Percentiles rank a stretch among this genome's conserved stretches.
Conservation (phyloP, 2,797 vertebrate genomes). For the Cephalopachus bancanus region DNA sequence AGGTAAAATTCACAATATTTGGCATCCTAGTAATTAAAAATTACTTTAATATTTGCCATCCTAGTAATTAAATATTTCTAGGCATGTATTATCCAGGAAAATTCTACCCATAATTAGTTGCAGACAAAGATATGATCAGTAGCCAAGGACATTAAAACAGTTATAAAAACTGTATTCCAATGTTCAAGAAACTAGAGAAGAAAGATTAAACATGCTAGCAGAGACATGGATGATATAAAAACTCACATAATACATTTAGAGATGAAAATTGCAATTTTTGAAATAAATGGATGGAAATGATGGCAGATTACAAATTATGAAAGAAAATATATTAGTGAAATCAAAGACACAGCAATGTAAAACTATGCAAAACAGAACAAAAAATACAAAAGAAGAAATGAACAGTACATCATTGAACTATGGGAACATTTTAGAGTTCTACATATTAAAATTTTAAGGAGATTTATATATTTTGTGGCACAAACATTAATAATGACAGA, state of each 20-base stretch:
- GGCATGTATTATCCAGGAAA: background rate
- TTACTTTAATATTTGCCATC: background rate
- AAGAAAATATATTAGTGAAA: background rate
- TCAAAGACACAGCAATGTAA: background rate
- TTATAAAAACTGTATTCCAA: background rate
- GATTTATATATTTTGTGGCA: background rate
- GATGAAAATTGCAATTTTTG: background rate
- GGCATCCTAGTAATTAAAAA: background rate
- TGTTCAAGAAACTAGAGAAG: background rate
- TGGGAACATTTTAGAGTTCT: background rate
- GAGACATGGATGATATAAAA: background rate
- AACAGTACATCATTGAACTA: background rate
- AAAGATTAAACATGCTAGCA: background rate
- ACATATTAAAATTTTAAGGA: background rate
- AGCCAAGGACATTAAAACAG: background rate
- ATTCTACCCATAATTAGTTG: background rate
- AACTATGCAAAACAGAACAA: background rate
- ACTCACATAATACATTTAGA: background rate
- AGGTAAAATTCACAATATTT: background rate
- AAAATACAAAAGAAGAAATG: background rate
- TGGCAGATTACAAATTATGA: background rate
- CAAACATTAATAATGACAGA: background rate
- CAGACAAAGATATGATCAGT: background rate
- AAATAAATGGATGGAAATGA: background rate
- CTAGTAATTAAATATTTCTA: background rate